phyloP scores from a whole-genome alignment of 2,888 invertebrate species.

The Acanthosoma haemorrhoidale region DNA sequence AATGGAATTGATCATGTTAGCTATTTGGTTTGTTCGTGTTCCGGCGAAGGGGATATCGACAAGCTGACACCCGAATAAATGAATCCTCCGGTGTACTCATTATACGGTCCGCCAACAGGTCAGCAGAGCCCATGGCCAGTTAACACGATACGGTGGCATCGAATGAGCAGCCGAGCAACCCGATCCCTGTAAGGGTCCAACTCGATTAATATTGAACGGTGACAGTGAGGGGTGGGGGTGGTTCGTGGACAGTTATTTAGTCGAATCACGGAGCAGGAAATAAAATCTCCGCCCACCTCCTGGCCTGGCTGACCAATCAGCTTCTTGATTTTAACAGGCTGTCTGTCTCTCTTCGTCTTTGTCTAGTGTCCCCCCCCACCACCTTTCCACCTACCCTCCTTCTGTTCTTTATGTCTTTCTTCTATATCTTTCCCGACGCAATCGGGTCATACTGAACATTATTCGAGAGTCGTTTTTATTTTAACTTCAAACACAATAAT shows the following conservation, averaged over 20 bases:
- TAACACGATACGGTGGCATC: not conserved
- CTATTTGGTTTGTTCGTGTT: too few species aligned
- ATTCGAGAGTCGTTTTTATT: too few species aligned
- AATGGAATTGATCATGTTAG: too few species aligned
- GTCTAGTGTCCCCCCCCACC: not conserved
- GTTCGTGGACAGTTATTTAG: not conserved
- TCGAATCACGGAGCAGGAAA: constrained; percentile 25
- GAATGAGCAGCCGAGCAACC: not conserved
- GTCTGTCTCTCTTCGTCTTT: constrained; percentile 8
- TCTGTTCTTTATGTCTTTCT: too few species aligned
- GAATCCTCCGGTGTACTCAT: not conserved
- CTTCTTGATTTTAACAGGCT: constrained; percentile 6
- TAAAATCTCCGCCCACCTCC: constrained; percentile 23
- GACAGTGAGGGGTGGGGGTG: not conserved
- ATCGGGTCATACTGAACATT: too few species aligned
- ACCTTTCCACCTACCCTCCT: too few species aligned
- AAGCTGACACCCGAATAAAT: not conserved
- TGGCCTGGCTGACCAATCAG: constrained; percentile 7
- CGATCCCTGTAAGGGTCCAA: not conserved
- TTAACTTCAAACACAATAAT: too few species aligned
- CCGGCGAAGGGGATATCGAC: not conserved
- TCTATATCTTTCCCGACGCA: too few species aligned
- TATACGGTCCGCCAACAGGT: not conserved
- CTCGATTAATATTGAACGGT: constrained; percentile 17
- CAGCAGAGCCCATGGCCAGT: not conserved